These are phyloP conservation scores for Rhombomys opimus DNA, from an alignment of 2,113 vertebrate genomes.

Conservation along the genomic window DNA sequence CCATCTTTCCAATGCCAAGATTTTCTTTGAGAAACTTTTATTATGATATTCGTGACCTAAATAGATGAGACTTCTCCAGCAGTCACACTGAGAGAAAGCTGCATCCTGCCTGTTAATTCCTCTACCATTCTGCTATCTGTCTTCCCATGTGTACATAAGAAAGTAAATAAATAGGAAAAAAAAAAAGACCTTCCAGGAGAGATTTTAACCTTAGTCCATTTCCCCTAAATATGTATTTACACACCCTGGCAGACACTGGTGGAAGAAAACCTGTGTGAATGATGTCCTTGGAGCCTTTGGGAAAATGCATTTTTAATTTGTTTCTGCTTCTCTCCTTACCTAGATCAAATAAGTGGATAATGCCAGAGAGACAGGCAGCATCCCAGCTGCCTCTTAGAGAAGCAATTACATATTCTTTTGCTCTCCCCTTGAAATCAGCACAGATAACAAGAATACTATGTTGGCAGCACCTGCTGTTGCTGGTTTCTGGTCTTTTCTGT, in stretches of 20 bases:
- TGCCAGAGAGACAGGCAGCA: constrained; percentile 18
- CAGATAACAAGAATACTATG: constrained; percentile 72
- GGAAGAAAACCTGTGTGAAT: constrained; percentile 55
- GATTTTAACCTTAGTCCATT: constrained; percentile 43
- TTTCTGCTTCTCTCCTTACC: constrained; percentile 58
- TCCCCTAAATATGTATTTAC: constrained; percentile 62
- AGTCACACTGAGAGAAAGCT: not conserved
- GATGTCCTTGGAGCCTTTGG: constrained; percentile 44
- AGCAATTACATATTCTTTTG: constrained; percentile 71
- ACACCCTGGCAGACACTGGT: constrained; percentile 44
- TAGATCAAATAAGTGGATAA: constrained; percentile 77
- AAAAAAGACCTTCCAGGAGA: not conserved
- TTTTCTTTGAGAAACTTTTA: not conserved
- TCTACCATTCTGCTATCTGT: not conserved
- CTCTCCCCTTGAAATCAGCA: constrained; percentile 72
- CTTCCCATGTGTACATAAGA: not conserved
- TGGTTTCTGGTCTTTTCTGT: constrained; percentile 63
- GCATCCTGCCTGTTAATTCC: not conserved
- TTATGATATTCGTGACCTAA: constrained; percentile 19
- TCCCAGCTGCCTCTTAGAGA: constrained; percentile 67
- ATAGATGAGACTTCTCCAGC: not conserved
- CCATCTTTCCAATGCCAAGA: not conserved
- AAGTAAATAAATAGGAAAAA: constrained; percentile 7
- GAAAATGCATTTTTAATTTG: constrained; percentile 79
- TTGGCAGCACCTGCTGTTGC: constrained; percentile 69